phyloP scores from a whole-genome alignment of 1,140 invertebrate genomes.

The Ladona fulva region DNA sequence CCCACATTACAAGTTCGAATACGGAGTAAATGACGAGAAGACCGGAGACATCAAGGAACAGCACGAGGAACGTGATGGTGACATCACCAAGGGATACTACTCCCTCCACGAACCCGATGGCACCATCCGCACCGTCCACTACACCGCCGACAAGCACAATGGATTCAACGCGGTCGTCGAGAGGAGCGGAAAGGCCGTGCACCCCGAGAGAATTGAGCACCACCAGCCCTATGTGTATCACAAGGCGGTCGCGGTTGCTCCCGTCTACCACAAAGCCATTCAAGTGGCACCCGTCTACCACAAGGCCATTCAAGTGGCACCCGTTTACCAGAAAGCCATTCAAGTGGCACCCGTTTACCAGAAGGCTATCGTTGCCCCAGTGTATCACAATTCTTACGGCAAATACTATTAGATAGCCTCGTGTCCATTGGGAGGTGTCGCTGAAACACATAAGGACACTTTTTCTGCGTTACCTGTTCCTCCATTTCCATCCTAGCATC shows the following conservation, averaged over 20 bases:
- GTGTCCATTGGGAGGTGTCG: too few relatives aligned
- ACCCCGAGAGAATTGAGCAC: conserved; percentile 17
- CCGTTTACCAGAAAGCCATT: conserved; percentile 23
- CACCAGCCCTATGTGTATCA: not conserved
- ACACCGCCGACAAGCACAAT: conserved; percentile 59
- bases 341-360: conserved; percentile 24
- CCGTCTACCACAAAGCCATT: conserved; percentile 21
- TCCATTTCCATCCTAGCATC: too few relatives aligned
- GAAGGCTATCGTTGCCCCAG: too few relatives aligned
- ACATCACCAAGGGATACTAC: conserved; percentile 58
- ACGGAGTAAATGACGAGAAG: conserved; percentile 55
- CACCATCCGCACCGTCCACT: conserved; percentile 45
- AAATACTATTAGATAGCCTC: too few relatives aligned
- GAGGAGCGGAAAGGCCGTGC: conserved; percentile 27
- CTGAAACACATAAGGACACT: too few relatives aligned
- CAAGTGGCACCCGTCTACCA: conserved; percentile 33
- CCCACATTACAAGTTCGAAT: conserved; percentile 57
- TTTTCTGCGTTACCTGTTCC: too few relatives aligned
- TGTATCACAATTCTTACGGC: not conserved
- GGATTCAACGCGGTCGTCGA: conserved; percentile 44
- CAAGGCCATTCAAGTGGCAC: conserved; percentile 18
- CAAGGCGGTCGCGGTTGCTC: not conserved
- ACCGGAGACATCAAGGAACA: conserved; percentile 55
- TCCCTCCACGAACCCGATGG: conserved; percentile 38
- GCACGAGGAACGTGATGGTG: conserved; percentile 49